Percentiles rank a stretch among this genome's conserved stretches.
Evolutionary conservation across 2,797 vertebrate genomes (phyloP).

Genomic region (Acridotheres tristis): DNA sequence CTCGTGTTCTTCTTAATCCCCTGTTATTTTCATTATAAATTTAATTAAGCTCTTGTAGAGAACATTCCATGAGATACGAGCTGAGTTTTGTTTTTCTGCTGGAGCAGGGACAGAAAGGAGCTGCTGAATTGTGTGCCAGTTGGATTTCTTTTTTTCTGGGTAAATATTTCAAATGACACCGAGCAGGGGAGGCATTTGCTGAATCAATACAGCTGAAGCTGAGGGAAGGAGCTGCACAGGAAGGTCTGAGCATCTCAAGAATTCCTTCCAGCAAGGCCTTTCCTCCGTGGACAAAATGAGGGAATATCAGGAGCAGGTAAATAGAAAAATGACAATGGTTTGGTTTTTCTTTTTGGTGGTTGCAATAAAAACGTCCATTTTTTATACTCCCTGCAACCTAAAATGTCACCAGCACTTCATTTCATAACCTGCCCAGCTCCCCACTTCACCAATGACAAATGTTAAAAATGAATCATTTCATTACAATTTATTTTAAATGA

Average conservation of each 20-base stretch:
- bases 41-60: conserved; percentile 48
- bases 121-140: conserved; percentile 5
- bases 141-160: background rate
- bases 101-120: background rate
- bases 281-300: background rate
- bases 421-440: background rate
- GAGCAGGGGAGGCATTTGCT: background rate
- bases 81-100: background rate
- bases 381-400: background rate
- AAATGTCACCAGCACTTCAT: background rate
- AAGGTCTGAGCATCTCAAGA: background rate
- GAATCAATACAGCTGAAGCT: background rate
- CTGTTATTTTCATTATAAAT: conserved; percentile 55
- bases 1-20: conserved; percentile 18
- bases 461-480: background rate
- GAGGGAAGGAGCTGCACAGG: background rate
- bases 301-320: background rate
- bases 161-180: background rate
- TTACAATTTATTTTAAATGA: background rate
- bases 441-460: background rate
- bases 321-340: background rate
- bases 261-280: background rate
- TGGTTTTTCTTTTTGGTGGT: background rate
- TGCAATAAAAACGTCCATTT: background rate
- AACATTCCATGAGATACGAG: background rate